Evolutionary conservation across 1,140 invertebrate species (phyloP).

Genomic region (Drosophila nasuta): DNA sequence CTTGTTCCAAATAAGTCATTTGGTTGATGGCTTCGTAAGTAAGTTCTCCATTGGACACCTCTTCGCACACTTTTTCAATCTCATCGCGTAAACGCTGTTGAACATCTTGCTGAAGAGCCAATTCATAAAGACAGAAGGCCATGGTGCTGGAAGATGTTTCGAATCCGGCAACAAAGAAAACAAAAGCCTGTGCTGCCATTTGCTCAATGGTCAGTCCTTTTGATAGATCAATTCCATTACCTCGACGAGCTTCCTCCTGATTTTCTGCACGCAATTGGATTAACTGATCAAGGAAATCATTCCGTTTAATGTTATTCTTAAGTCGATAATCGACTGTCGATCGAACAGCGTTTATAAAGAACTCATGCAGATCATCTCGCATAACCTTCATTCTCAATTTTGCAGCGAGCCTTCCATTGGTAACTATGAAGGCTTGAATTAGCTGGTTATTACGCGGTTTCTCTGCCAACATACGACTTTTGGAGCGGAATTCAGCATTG

Average conservation of each 20-base stretch:
- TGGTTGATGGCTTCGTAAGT: constrained; percentile 78
- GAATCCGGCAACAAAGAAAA: constrained; percentile 80
- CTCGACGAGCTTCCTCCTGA: constrained; percentile 34
- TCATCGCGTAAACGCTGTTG: constrained; percentile 85
- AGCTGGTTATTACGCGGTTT: constrained; percentile 49
- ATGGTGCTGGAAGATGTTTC: constrained; percentile 84
- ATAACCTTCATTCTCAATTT: constrained; percentile 56
- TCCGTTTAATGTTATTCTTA: constrained; percentile 71
- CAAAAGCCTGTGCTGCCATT: constrained; percentile 75
- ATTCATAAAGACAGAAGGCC: constrained; percentile 84
- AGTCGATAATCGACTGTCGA: constrained; percentile 83
- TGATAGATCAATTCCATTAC: constrained; percentile 60
- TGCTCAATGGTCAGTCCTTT: constrained; percentile 66
- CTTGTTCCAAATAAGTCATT: constrained; percentile 80
- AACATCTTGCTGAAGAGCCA: constrained; percentile 82
- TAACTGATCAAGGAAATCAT: constrained; percentile 85
- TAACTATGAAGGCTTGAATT: constrained; percentile 35
- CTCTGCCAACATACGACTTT: constrained; percentile 66
- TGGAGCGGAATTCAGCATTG: constrained; percentile 85
- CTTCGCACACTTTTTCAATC: constrained; percentile 67
- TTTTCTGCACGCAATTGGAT: no score
- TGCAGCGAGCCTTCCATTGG: no score
- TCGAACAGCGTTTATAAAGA: constrained; percentile 81
- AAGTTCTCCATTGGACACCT: constrained; percentile 48
- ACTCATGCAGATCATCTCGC: constrained; percentile 73